Evolutionary conservation across 2,113 vertebrate genomes (phyloP), one percentile per base, ranked within the genome.

Genomic region (Amphiprion percula): DNA sequence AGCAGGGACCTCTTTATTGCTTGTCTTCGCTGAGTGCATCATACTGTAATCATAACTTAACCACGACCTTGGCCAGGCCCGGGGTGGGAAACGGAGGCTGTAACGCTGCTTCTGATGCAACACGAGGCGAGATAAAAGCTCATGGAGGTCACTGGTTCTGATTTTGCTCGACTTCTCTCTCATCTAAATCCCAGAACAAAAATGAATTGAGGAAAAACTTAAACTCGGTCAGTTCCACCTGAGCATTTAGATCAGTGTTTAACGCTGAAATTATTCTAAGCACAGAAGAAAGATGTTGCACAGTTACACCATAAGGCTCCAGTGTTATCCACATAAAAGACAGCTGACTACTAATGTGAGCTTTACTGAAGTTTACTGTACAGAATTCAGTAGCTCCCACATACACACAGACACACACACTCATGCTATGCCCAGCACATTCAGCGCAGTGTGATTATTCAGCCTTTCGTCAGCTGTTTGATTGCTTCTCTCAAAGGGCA

Each of bases 401-500:
- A 21, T 26, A 19, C 50, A 75, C 39, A 46, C 46, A 59, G 65
- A 33, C 49, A 72, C 19, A 67, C 54, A 54, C 65, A 52, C 26
- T 70, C 3, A 55, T 24, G 49, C 74, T 75, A 69, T 58, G 60
- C 69, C 77, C 77, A 82, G 86, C 84, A 83, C 70, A 89, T 86
- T 87, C 82, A 69, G 84, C 71, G 87, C 87, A 16, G 80, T 37
- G 66, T 91, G 92, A 94, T 94, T 94, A 93, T 92, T 93, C 89
- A 89, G 87, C 87, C 85, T 91, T 86, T 91, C 82, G 85, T 91
- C 90, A 91, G 88, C 87, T 93, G 88, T 93, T 94, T 94, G 93
- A 94, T 94, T 91, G 93, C 84, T 83, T 79, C 86, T 92, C 88
- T 92, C 90, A 90, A 94, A 94, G 92, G 91, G 92, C 94, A 94